These are phyloP conservation scores for Nothocercus nigrocapillus DNA, from an alignment of 2,113 vertebrate species.

Conservation along the genomic window DNA sequence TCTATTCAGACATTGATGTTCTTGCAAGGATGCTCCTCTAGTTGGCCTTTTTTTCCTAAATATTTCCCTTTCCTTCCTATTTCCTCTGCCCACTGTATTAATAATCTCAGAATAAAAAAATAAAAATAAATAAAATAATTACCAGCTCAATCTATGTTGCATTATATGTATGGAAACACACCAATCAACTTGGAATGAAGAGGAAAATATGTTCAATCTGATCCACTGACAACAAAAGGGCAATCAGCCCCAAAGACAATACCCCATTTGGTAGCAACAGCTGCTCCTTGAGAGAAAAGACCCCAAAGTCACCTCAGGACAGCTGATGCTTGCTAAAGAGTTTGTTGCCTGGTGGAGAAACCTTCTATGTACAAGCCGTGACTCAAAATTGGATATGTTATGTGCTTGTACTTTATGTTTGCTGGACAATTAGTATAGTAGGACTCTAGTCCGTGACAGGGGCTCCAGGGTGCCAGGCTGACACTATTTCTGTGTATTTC, in stretches of 20 bases:
- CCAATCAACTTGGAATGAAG: neutral
- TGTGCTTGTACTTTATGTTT: neutral
- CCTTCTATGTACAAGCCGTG: neutral
- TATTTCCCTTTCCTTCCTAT: conserved; percentile 39
- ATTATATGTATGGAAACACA: conserved; percentile 4
- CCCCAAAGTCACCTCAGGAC: neutral
- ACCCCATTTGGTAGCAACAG: neutral
- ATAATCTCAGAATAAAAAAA: conserved; percentile 16
- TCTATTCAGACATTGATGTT: conserved; percentile 20
- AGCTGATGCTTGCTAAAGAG: neutral
- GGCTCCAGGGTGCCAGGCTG: conserved; percentile 4
- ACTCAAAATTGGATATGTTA: neutral
- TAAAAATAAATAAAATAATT: conserved; percentile 39
- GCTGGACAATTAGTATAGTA: neutral
- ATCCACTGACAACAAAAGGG: neutral
- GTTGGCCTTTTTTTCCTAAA: conserved; percentile 19
- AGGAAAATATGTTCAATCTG: neutral
- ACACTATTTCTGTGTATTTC: neutral
- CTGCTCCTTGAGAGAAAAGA: neutral
- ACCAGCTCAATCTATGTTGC: conserved; percentile 2
- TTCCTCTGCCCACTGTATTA: conserved; percentile 20
- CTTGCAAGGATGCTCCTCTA: neutral
- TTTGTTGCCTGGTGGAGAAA: neutral
- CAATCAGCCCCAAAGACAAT: neutral
- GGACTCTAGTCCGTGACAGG: neutral